Evolutionary conservation across 2,888 invertebrate species (phyloP), one percentile per base, ranked within the genome.

Genomic region (Agrotis segetum): DNA sequence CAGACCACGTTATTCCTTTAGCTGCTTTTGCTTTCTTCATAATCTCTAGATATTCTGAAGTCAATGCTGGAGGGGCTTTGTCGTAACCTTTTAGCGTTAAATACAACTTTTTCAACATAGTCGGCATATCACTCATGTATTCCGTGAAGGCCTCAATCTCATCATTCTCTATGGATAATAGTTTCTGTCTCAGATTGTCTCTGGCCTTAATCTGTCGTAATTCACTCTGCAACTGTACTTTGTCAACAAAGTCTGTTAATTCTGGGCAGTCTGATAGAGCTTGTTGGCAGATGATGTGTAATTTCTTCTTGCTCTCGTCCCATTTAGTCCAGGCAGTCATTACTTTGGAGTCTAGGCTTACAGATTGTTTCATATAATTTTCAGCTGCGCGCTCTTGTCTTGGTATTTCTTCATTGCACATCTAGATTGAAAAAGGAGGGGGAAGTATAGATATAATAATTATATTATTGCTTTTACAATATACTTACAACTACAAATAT

Each of bases 1-100:
- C 97, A 0, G 96, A 96, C 97, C 97, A 97, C 16, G 96, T 96
- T 17, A 97, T 97, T 44, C 95, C 95, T 85, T 96, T 96, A 1
- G 96, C 95, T 0, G 97, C 96, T 84, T 97, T 97, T 0, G 97
- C 94, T 74, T 96, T 96, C 77, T 96, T 96, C 82, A 97, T 95
- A 0, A 97, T 87, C 11, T 97, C 96, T 40, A 97, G 90, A 79
- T 97, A 97, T 75, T 97, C 96, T 0, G 92, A 88, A 0, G 96
- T 96, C 83, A 97, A 90, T 0, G 95, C 92, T 0, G 97, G 96
- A 0, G 97, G 97, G 2, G 96, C 94, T 65, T 96, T 96, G 29
- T 97, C 97, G 71, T 97, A 96, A 0, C 97, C 97, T 86, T 96
- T 95, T 7, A 97, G 92, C 0, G 97, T 96, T 17, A 96, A 88